These are phyloP conservation scores for Gambelia wislizenii DNA, from an alignment of 2,797 vertebrate species.

Conservation along the genomic window DNA sequence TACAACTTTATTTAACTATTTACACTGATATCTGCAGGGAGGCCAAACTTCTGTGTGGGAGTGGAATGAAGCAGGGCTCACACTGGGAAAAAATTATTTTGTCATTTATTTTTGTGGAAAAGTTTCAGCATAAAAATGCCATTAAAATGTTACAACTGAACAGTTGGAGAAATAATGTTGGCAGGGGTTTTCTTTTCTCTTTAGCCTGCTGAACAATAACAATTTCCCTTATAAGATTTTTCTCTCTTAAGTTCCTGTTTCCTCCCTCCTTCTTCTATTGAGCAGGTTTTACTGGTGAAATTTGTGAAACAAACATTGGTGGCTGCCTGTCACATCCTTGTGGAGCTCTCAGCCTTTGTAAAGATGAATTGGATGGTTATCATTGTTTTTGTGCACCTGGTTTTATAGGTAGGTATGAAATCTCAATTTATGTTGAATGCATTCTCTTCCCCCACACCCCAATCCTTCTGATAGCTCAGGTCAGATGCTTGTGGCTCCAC, in stretches of 20 bases:
- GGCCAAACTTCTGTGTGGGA: neutral
- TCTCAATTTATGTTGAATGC: neutral
- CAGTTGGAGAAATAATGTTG: neutral
- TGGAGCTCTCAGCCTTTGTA: conserved; percentile 83
- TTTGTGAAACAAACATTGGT: conserved; percentile 80
- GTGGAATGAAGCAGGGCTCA: neutral
- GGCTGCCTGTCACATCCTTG: conserved; percentile 84
- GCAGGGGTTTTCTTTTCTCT: neutral
- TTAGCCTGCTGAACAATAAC: conserved; percentile 15
- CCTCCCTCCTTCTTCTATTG: neutral
- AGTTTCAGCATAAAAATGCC: neutral
- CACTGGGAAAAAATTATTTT: neutral
- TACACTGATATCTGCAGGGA: neutral
- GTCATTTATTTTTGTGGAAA: neutral
- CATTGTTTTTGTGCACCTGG: conserved; percentile 89
- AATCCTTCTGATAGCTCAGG: neutral
- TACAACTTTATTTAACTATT: neutral
- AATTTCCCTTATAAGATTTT: neutral
- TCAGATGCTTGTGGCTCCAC: neutral
- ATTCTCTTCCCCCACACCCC: neutral
- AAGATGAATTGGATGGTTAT: conserved; percentile 78
- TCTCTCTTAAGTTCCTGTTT: neutral
- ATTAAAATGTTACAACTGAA: neutral
- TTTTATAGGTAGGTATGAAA: conserved; percentile 82
- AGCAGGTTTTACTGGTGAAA: conserved; percentile 82